A percentile compares a stretch with the other conserved stretches of the same genome.
phyloP scores from a whole-genome alignment of 53 echinoderm and acorn worm genomes.

The Crossaster papposus region DNA sequence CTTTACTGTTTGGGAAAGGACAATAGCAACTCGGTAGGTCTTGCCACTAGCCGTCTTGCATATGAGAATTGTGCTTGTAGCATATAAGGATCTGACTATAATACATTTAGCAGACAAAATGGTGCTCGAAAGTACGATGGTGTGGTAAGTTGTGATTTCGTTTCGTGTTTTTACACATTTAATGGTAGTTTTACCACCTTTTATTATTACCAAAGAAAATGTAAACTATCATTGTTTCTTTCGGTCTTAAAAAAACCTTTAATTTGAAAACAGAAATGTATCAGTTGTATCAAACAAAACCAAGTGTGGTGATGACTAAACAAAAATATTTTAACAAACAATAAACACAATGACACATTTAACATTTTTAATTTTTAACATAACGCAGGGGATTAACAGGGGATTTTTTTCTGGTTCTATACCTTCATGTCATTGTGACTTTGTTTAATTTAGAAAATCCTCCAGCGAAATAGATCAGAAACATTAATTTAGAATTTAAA shows the following conservation, averaged over 20 bases:
- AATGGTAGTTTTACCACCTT: not conserved
- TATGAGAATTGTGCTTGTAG: not conserved
- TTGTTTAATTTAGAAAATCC: too few relatives aligned
- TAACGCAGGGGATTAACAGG: too few relatives aligned
- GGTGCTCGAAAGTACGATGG: slow-evolving; percentile 84
- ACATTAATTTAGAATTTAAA: too few relatives aligned
- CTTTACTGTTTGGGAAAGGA: not conserved
- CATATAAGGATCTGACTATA: not conserved
- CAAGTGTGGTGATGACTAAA: too few relatives aligned
- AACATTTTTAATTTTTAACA: too few relatives aligned
- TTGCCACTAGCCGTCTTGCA: not conserved
- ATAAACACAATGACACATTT: too few relatives aligned
- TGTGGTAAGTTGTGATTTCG: slow-evolving; percentile 64
- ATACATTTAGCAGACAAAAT: slow-evolving; percentile 58
- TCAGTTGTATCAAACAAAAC: not conserved
- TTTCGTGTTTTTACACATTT: slow-evolving; percentile 5
- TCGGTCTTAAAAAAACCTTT: not conserved
- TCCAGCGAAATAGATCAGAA: too few relatives aligned
- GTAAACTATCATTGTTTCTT: not conserved
- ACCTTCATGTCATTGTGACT: too few relatives aligned
- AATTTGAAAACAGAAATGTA: not conserved
- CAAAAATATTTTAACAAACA: too few relatives aligned
- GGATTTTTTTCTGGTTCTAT: too few relatives aligned
- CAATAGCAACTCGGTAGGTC: not conserved
- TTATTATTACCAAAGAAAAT: not conserved